phyloP scores from a whole-genome alignment of 2,797 vertebrate species.

The Sphaeramia orbicularis region DNA sequence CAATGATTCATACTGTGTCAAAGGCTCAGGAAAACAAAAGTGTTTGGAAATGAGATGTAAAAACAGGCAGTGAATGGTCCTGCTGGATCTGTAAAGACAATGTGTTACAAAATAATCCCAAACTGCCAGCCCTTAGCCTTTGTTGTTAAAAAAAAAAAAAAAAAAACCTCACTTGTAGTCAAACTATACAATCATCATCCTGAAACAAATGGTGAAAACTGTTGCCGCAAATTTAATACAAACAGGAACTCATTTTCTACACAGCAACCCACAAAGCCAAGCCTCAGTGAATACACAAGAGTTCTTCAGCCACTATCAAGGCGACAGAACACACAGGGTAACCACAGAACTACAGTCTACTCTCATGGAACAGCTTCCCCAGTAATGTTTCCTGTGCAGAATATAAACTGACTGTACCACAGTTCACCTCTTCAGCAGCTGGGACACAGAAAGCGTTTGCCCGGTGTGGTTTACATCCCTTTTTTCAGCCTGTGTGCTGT shows the following conservation, averaged over 20 bases:
- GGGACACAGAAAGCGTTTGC: conserved; percentile 37
- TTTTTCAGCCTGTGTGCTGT: conserved; percentile 47
- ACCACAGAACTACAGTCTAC: background rate
- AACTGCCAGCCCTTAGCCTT: too few relatives aligned
- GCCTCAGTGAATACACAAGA: conserved; percentile 12
- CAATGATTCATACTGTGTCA: too few relatives aligned
- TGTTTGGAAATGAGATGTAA: too few relatives aligned
- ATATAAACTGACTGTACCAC: conserved; percentile 17
- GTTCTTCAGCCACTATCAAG: conserved; percentile 22
- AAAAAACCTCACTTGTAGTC: background rate
- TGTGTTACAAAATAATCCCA: too few relatives aligned
- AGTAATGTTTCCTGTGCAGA: conserved; percentile 16
- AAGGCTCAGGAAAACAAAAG: too few relatives aligned
- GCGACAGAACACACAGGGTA: conserved; percentile 11
- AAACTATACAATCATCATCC: background rate
- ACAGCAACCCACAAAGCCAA: conserved; percentile 14
- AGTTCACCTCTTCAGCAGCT: conserved; percentile 27
- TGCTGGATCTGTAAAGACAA: too few relatives aligned
- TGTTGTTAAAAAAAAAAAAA: background rate
- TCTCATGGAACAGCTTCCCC: conserved; percentile 13
- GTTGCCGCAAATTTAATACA: background rate
- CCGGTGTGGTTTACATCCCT: conserved; percentile 22
- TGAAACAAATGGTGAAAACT: background rate
- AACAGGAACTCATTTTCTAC: background rate
- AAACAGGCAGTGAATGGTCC: too few relatives aligned